Percentiles rank a stretch among this genome's conserved stretches.
These are phyloP conservation scores for Steinernema feltiae DNA, from an alignment of 1,140 invertebrate species.

Conservation along the genomic window DNA sequence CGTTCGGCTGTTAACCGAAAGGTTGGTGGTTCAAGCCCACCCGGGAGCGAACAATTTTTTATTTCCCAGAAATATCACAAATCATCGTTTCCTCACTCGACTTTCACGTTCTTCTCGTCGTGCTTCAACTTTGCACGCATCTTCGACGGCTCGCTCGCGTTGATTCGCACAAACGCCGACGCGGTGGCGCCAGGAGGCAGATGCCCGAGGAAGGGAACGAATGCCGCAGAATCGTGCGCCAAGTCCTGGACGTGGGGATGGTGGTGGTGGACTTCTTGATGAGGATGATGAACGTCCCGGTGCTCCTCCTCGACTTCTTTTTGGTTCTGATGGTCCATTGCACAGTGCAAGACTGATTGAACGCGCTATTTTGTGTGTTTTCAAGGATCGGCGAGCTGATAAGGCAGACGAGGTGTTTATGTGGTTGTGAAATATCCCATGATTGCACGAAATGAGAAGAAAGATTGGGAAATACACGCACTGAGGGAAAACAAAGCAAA, in stretches of 20 bases:
- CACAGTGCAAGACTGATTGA: too few species aligned
- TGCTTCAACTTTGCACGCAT: background rate
- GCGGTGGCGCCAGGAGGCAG: background rate
- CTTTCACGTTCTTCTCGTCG: background rate
- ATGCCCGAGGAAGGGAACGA: background rate
- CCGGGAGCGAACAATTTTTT: slow-evolving; percentile 43
- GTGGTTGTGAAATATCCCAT: too few species aligned
- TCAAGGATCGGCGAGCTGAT: too few species aligned
- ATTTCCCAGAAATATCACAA: background rate
- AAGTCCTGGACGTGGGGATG: background rate
- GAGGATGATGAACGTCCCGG: background rate
- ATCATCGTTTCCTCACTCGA: background rate
- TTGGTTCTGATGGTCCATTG: background rate
- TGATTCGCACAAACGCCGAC: background rate
- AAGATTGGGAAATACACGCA: too few species aligned
- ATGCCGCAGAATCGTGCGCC: background rate
- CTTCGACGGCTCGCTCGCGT: background rate
- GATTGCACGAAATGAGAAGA: too few species aligned
- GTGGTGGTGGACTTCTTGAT: too few species aligned
- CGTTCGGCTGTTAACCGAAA: slow-evolving; percentile 58
- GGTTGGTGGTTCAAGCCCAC: slow-evolving; percentile 58
- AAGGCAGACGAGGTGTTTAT: too few species aligned
- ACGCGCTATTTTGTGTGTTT: too few species aligned
- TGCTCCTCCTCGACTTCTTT: background rate
- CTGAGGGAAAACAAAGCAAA: too few species aligned